These are phyloP conservation scores for Callipepla squamata DNA, from an alignment of 2,113 vertebrate genomes.

Conservation along the genomic window DNA sequence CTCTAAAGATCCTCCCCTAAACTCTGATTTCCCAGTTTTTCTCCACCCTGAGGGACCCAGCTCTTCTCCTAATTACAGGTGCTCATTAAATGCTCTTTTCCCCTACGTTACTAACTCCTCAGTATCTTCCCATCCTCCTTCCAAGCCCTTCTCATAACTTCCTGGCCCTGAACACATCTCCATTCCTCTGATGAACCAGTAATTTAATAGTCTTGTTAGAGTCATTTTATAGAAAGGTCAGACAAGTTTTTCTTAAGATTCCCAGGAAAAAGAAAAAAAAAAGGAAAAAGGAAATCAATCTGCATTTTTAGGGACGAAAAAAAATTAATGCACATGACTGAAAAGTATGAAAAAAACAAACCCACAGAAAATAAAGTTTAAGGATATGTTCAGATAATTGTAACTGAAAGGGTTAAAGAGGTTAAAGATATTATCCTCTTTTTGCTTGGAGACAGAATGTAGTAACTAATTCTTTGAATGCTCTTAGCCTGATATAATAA, in stretches of 20 bases:
- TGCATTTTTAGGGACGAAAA: not conserved
- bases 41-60: not conserved
- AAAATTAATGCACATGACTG: not conserved
- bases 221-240: not conserved
- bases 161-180: not conserved
- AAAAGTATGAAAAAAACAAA: not conserved
- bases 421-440: not conserved
- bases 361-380: not conserved
- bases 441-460: not conserved
- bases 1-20: not conserved
- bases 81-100: not conserved
- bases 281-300: not conserved
- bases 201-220: not conserved
- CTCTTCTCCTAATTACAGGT: not conserved
- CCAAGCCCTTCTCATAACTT: not conserved
- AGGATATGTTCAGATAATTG: not conserved
- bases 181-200: not conserved
- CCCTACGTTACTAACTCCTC: not conserved
- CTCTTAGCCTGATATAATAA: not conserved
- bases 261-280: not conserved
- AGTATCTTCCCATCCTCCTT: not conserved
- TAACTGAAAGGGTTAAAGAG: not conserved
- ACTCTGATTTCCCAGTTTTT: not conserved
- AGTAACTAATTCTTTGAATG: not conserved
- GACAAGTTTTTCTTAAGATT: not conserved